A percentile compares a stretch with the other conserved stretches of the same genome.
phyloP scores from a whole-genome alignment of 2,888 invertebrate species.

The Ophonus ardosiacus region DNA sequence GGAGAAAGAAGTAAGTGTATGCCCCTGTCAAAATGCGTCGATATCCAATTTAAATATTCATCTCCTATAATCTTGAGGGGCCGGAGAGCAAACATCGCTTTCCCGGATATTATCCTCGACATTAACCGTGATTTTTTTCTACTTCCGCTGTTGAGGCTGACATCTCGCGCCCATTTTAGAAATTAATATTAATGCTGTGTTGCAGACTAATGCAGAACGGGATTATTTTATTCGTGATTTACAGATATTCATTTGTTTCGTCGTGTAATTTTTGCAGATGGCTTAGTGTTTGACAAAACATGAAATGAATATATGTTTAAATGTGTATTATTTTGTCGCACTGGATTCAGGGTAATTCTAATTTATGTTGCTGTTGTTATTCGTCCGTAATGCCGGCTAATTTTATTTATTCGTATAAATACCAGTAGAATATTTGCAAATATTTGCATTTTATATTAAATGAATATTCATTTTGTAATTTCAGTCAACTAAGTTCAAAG shows the following conservation, averaged over 20 bases:
- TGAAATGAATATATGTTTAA: conserved; percentile 48
- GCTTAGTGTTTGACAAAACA: conserved; percentile 23
- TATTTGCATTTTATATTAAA: conserved; percentile 28
- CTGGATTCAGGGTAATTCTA: conserved; percentile 30
- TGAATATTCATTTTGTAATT: conserved; percentile 37
- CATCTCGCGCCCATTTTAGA: conserved; percentile 11
- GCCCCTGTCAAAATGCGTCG: conserved; percentile 35
- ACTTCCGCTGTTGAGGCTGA: neutral
- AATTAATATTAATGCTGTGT: conserved; percentile 44
- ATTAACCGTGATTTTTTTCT: conserved; percentile 38
- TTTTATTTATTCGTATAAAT: conserved; percentile 49
- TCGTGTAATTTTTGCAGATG: conserved; percentile 10
- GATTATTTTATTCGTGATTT: conserved; percentile 43
- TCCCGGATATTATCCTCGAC: conserved; percentile 29
- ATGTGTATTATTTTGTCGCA: conserved; percentile 46
- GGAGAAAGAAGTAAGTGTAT: conserved; percentile 23
- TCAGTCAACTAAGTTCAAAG: conserved; percentile 19
- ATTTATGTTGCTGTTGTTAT: conserved; percentile 35
- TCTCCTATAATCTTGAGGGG: conserved; percentile 53
- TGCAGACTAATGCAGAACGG: conserved; percentile 20
- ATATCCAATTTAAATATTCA: conserved; percentile 60
- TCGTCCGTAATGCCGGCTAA: conserved; percentile 22
- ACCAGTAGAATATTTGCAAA: conserved; percentile 24
- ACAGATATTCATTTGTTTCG: conserved; percentile 17
- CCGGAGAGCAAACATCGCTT: conserved; percentile 3